phyloP scores from a whole-genome alignment of 2,797 vertebrate genomes.

The Poecilia velifera region DNA sequence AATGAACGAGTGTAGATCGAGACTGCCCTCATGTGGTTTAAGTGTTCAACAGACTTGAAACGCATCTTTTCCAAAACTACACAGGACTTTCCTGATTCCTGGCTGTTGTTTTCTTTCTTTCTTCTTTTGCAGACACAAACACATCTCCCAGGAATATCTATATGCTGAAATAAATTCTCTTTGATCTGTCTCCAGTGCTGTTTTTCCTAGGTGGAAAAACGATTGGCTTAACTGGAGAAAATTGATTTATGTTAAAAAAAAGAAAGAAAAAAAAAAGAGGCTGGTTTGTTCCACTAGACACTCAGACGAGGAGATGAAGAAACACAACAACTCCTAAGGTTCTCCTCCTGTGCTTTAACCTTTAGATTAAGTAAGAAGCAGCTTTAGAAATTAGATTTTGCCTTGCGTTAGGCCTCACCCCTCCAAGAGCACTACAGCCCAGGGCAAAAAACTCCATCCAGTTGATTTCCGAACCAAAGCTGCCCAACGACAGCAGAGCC shows the following conservation, averaged over 20 bases:
- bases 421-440: slow-evolving; percentile 86
- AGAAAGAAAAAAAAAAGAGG: background rate
- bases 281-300: slow-evolving; percentile 14
- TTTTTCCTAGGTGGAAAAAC: slow-evolving; percentile 24
- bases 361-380: slow-evolving; percentile 35
- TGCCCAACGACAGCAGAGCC: slow-evolving; percentile 80
- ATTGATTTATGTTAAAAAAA: slow-evolving; percentile 26
- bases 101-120: background rate
- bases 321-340: slow-evolving; percentile 9
- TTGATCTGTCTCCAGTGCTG: slow-evolving; percentile 32
- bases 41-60: background rate
- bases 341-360: slow-evolving; percentile 30
- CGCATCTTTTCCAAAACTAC: background rate
- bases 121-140: slow-evolving; percentile 26
- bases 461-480: slow-evolving; percentile 72
- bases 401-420: slow-evolving; percentile 76
- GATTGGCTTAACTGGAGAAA: slow-evolving; percentile 22
- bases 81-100: slow-evolving; percentile 22
- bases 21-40: slow-evolving; percentile 72
- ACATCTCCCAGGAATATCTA: slow-evolving; percentile 30
- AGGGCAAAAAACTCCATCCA: slow-evolving; percentile 91
- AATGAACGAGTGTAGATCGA: slow-evolving; percentile 28
- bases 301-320: slow-evolving; percentile 24
- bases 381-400: slow-evolving; percentile 39
- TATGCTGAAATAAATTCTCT: slow-evolving; percentile 25